Evolutionary conservation across 2,797 vertebrate genomes (phyloP).

Genomic region (Amazona ochrocephala): DNA sequence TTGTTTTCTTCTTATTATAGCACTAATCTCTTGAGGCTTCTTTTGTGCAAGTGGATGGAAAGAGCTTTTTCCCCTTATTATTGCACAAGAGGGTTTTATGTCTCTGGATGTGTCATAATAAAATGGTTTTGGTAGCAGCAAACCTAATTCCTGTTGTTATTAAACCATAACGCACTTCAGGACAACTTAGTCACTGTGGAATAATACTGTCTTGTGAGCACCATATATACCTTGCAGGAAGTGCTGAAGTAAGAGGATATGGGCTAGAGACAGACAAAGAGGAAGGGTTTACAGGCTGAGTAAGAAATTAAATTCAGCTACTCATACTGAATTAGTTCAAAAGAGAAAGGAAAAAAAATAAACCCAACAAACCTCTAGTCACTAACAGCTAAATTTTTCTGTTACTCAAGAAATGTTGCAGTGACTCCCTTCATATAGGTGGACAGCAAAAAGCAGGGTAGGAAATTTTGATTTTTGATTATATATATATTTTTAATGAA

Average conservation of each 20-base stretch:
- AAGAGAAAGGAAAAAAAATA: background rate
- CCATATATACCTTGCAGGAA: constrained; percentile 22
- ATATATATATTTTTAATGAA: background rate
- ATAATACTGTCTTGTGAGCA: constrained; percentile 27
- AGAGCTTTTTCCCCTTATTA: constrained; percentile 41
- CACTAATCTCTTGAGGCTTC: constrained; percentile 41
- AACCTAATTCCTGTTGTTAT: constrained; percentile 62
- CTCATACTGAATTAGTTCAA: background rate
- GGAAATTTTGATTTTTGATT: background rate
- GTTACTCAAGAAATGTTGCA: background rate
- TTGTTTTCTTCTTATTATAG: constrained; percentile 64
- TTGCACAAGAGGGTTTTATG: constrained; percentile 62
- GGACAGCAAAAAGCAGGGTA: background rate
- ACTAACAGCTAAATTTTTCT: background rate
- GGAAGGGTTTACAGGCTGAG: background rate
- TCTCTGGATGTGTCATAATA: constrained; percentile 54
- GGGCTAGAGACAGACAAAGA: background rate
- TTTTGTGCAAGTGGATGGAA: constrained; percentile 55
- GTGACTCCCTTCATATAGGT: background rate
- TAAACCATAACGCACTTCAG: constrained; percentile 55
- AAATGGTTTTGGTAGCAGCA: constrained; percentile 62
- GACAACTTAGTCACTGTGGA: constrained; percentile 60
- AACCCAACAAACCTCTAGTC: background rate
- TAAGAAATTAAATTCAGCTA: background rate
- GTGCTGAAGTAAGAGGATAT: constrained; percentile 25